These are phyloP conservation scores for Enteromius viviparus DNA, from an alignment of 2,797 vertebrate genomes.

Conservation along the genomic window DNA sequence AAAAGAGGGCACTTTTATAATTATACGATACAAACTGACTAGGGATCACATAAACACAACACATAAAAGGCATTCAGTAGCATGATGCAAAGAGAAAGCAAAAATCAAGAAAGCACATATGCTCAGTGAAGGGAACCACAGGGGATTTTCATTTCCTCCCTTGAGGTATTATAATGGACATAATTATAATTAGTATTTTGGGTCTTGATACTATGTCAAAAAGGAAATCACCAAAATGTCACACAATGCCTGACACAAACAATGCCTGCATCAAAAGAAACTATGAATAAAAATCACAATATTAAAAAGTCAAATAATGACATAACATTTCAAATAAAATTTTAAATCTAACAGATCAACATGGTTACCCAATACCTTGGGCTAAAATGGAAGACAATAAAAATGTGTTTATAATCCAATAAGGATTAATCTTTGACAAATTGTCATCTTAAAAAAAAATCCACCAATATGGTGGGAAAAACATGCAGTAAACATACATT, in stretches of 20 bases:
- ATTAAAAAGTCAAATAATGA: constrained; percentile 1
- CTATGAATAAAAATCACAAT: not conserved
- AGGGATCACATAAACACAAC: constrained; percentile 46
- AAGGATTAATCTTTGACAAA: constrained; percentile 64
- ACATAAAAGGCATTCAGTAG: constrained; percentile 32
- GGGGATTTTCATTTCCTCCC: constrained; percentile 48
- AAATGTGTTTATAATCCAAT: constrained; percentile 30
- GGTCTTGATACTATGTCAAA: too few relatives aligned
- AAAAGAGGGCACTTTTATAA: constrained; percentile 4
- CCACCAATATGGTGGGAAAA: constrained; percentile 83
- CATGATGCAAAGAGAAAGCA: constrained; percentile 47
- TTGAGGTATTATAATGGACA: not conserved
- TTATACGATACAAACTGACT: constrained; percentile 22
- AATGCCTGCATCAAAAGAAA: not conserved
- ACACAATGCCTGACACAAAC: not conserved
- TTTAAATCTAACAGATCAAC: constrained; percentile 6
- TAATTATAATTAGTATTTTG: too few relatives aligned
- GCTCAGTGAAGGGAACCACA: constrained; percentile 27
- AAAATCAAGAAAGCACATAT: constrained; percentile 23
- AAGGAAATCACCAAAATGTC: not conserved
- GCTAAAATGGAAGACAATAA: constrained; percentile 8
- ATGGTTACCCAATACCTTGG: not conserved
- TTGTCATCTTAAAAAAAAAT: constrained; percentile 67
- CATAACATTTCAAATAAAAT: constrained; percentile 29
- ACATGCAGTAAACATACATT: constrained; percentile 42